Conservation (phyloP, 2,888 invertebrate genomes). For the Melanophora roralis region DNA sequence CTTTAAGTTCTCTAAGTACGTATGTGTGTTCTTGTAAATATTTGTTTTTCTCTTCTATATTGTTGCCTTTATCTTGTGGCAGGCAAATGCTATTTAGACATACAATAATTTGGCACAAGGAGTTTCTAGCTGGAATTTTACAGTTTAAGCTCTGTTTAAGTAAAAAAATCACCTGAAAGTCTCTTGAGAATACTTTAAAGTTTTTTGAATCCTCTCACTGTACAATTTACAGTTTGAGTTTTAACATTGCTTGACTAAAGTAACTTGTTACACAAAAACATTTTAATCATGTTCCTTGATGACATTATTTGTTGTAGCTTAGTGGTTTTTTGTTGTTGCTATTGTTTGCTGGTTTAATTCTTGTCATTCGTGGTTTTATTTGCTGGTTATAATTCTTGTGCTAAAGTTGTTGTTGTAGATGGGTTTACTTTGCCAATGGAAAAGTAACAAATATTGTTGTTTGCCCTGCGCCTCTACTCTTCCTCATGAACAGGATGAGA, state of each 20-base stretch:
- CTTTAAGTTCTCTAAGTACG: background rate
- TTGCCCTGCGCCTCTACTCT: background rate
- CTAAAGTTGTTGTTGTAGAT: conserved; percentile 33
- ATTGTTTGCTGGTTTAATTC: background rate
- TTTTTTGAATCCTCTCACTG: background rate
- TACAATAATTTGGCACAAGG: background rate
- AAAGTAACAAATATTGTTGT: conserved; percentile 48
- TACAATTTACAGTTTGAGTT: background rate
- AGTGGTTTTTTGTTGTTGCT: background rate
- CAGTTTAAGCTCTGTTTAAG: background rate
- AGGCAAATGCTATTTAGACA: conserved; percentile 41
- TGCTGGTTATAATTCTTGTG: conserved; percentile 22
- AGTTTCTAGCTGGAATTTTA: background rate
- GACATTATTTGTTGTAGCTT: conserved; percentile 36
- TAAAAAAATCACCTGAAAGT: background rate
- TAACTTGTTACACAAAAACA: conserved; percentile 39
- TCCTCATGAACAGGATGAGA: background rate
- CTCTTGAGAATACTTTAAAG: background rate
- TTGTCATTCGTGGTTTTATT: background rate
- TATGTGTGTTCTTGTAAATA: background rate
- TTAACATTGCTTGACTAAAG: conserved; percentile 8
- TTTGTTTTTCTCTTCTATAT: background rate
- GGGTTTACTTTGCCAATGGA: conserved; percentile 46
- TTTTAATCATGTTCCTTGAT: conserved; percentile 34
- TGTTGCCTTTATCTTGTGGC: background rate